These are phyloP conservation scores for Drosophila suboccidentalis DNA, from an alignment of 2,888 invertebrate species.

Conservation along the genomic window DNA sequence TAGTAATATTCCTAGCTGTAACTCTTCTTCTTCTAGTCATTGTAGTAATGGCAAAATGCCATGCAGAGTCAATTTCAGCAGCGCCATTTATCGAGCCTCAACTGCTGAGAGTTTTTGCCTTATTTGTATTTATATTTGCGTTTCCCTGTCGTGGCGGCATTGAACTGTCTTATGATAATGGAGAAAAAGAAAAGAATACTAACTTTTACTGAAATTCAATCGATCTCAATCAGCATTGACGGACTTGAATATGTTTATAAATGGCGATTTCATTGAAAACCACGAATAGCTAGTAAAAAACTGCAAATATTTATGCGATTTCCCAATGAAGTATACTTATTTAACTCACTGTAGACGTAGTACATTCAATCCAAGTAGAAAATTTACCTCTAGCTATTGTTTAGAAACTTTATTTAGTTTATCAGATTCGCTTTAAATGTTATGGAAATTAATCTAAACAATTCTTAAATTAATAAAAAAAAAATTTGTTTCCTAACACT, in stretches of 20 bases:
- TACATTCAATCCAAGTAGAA: no score
- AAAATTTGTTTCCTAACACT: no score
- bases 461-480: no score
- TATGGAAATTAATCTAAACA: not conserved
- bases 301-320: not conserved
- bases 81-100: constrained; percentile 14
- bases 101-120: constrained; percentile 1
- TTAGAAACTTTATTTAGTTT: no score
- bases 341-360: no score
- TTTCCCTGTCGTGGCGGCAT: not conserved
- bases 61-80: constrained; percentile 12
- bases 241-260: not conserved
- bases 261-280: not conserved
- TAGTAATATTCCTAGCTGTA: constrained; percentile 19
- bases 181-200: not conserved
- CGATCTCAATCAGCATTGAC: not conserved
- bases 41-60: constrained; percentile 29
- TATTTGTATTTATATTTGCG: constrained; percentile 5
- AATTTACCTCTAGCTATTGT: no score
- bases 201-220: not conserved
- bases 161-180: constrained; percentile 1
- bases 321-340: no score
- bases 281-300: not conserved
- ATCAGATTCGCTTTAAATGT: not conserved
- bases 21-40: constrained; percentile 2